phyloP scores from a whole-genome alignment of 2,113 vertebrate genomes.

The Sceloporus undulatus region DNA sequence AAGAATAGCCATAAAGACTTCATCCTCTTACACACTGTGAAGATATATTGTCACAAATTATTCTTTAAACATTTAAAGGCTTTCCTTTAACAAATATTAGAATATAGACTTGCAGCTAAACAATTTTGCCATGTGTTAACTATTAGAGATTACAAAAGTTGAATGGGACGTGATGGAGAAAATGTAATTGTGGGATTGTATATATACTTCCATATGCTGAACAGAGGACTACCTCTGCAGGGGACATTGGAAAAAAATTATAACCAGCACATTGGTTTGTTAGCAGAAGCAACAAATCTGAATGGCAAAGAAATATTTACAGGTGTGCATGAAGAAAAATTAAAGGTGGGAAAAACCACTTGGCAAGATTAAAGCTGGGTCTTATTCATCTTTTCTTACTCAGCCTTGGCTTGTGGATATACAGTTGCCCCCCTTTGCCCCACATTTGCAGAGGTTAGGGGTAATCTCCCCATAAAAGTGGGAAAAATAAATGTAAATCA shows the following conservation, averaged over 20 bases:
- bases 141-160: neutral
- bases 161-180: neutral
- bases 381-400: neutral
- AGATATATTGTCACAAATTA: neutral
- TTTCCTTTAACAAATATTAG: neutral
- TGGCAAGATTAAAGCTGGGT: neutral
- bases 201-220: neutral
- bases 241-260: neutral
- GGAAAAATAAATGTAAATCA: too few species aligned
- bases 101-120: neutral
- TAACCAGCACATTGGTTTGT: neutral
- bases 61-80: neutral
- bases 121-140: neutral
- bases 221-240: neutral
- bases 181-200: neutral
- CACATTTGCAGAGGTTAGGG: too few species aligned
- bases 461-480: too few species aligned
- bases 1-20: conserved; percentile 34
- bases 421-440: too few species aligned
- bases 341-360: neutral
- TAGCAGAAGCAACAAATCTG: neutral
- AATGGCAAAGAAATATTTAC: neutral
- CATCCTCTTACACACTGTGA: neutral
- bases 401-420: neutral
- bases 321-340: neutral